Evolutionary conservation across 2,888 invertebrate species (phyloP).

Genomic region (Drosophila melanosoma): DNA sequence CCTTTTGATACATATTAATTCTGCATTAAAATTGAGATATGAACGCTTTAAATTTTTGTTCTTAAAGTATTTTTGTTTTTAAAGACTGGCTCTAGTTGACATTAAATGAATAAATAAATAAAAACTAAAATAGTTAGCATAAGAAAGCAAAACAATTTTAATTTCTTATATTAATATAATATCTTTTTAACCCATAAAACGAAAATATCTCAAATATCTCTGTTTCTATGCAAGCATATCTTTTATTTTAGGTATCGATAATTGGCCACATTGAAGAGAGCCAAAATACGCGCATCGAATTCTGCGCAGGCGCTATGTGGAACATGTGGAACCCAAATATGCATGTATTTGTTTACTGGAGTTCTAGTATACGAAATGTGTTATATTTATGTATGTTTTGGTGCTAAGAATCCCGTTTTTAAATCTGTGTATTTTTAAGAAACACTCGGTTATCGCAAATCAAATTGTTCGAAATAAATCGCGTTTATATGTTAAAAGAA

Average conservation of each 20-base stretch:
- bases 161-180: background rate
- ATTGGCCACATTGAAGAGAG: background rate
- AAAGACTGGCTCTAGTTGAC: background rate
- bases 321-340: slow-evolving; percentile 52
- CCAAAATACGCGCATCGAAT: background rate
- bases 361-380: slow-evolving; percentile 49
- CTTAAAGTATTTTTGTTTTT: background rate
- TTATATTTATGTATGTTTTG: slow-evolving; percentile 59
- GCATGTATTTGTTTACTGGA: slow-evolving; percentile 71
- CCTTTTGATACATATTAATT: no score
- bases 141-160: background rate
- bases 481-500: background rate
- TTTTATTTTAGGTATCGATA: background rate
- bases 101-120: background rate
- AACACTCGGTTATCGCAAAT: background rate
- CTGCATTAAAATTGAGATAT: no score
- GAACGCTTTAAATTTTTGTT: no score
- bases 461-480: background rate
- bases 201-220: background rate
- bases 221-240: background rate
- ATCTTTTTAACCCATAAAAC: background rate
- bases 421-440: slow-evolving; percentile 32
- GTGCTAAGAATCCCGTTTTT: slow-evolving; percentile 47
- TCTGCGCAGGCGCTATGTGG: slow-evolving; percentile 53
- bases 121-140: background rate